Base-by-base conservation (phyloP, 2,888 invertebrate genomes). In the Ctenicera cuprea region DNA sequence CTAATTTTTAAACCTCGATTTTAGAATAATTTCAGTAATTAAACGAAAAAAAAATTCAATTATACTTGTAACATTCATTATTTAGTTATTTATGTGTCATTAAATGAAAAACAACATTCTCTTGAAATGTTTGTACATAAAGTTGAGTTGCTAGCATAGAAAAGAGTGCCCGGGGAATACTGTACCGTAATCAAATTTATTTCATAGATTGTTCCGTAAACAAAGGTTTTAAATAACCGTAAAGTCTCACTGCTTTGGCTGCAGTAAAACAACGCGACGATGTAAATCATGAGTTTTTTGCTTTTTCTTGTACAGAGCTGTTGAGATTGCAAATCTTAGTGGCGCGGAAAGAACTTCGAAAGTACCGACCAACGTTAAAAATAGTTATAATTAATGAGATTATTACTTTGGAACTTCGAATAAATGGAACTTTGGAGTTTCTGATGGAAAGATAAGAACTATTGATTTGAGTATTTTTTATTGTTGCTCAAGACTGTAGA, bases 321-420 rank as follows among this genome's bases (percentile, higher is more conserved):
- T 16, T 1, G 16, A 2, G 43, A 14, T 45, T 45, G 48, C 48
- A 48, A 48, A 48, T 48, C 48, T 18, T 45, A 1, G 3, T 7
- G 3, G 43, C 3, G 9, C 1, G n/a, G n/a, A 41, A 41, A 14
- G 1, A 41, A 48, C 4, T 18, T 11, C 14, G 43, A 16, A n/a
- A 11, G n/a, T n/a, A 45, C n/a, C n/a, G n/a, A n/a, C n/a, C n/a
- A n/a, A 45, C 14, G n/a, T 14, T 48, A 18, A 18, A 48, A 48
- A 9, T 48, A 48, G 48, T 48, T 48, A 7, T 48, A 48, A 48
- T 48, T 48, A 48, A 48, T 48, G 48, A 11, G 48, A 48, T 48
- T 48, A 20, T 11, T 48, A 20, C 20, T 20, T 48, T 5, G 14
- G 1, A 18, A 48, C 48, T 48, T 20, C 9, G 5, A 16, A 16